phyloP scores from a whole-genome alignment of 2,888 invertebrate species.

The Hydrotaea cyrtoneurina region DNA sequence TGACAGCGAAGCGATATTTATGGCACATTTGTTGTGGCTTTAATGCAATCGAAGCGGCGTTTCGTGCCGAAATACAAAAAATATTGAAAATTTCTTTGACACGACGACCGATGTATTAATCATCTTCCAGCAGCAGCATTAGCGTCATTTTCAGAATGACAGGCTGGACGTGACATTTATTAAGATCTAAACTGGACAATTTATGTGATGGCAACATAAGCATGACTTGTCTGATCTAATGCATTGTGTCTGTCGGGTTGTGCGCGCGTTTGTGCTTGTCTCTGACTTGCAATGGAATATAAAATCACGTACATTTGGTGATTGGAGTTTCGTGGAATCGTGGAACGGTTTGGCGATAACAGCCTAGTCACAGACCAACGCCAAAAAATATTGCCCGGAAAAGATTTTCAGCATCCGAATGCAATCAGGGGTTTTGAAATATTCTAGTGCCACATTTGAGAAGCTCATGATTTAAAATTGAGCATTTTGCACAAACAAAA shows the following conservation, averaged over 20 bases:
- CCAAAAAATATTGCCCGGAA: no score
- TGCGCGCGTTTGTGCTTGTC: no score
- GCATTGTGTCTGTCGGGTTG: not conserved
- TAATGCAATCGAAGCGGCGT: slow-evolving; percentile 33
- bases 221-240: slow-evolving; percentile 30
- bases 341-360: no score
- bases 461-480: no score
- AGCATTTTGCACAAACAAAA: no score
- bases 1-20: slow-evolving; percentile 32
- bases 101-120: slow-evolving; percentile 54
- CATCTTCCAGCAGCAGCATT: slow-evolving; percentile 53
- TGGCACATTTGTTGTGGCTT: slow-evolving; percentile 37
- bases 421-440: no score
- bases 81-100: slow-evolving; percentile 62
- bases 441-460: no score
- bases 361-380: no score
- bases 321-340: no score
- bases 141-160: slow-evolving; percentile 30
- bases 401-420: no score
- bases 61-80: slow-evolving; percentile 34
- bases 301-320: slow-evolving; percentile 1
- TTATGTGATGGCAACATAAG: slow-evolving; percentile 28
- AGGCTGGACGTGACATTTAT: slow-evolving; percentile 59
- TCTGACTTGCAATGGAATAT: not conserved
- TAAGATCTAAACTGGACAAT: slow-evolving; percentile 48